Conservation (phyloP, 1,140 invertebrate genomes). For the Cotesia typhae region DNA sequence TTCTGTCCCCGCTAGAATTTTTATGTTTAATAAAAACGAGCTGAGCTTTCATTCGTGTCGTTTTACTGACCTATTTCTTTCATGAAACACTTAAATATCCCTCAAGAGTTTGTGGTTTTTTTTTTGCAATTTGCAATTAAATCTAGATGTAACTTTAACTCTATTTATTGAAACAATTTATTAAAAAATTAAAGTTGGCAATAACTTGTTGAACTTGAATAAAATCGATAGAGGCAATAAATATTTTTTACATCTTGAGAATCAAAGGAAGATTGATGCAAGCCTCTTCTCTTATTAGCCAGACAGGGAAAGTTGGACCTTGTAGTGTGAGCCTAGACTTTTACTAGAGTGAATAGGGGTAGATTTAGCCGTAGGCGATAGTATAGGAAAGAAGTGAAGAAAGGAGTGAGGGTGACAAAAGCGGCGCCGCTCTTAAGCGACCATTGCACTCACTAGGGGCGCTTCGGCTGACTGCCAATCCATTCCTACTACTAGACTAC, state of each 20-base stretch:
- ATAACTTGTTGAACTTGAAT: conserved; percentile 1
- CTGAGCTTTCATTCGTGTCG: too few relatives aligned
- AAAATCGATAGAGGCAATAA: too few relatives aligned
- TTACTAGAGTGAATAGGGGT: background rate
- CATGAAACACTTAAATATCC: too few relatives aligned
- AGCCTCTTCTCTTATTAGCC: background rate
- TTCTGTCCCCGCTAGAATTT: too few relatives aligned
- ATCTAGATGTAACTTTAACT: too few relatives aligned
- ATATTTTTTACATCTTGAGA: background rate
- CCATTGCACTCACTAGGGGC: conserved; percentile 48
- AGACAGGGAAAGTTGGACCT: conserved; percentile 3
- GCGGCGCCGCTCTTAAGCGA: conserved; percentile 52
- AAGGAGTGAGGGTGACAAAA: conserved; percentile 37
- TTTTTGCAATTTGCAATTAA: too few relatives aligned
- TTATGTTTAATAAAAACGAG: too few relatives aligned
- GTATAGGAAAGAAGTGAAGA: too few relatives aligned
- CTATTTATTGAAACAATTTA: too few relatives aligned
- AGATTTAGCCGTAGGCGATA: background rate
- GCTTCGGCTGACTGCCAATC: conserved; percentile 43
- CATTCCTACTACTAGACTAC: conserved; percentile 18
- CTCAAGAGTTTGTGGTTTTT: too few relatives aligned
- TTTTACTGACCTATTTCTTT: too few relatives aligned
- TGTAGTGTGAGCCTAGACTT: conserved; percentile 9
- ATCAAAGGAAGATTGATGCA: conserved; percentile 9
- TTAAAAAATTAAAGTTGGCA: too few relatives aligned